Evolutionary conservation across 2,113 vertebrate species (phyloP).

Genomic region (Procavia capensis): DNA sequence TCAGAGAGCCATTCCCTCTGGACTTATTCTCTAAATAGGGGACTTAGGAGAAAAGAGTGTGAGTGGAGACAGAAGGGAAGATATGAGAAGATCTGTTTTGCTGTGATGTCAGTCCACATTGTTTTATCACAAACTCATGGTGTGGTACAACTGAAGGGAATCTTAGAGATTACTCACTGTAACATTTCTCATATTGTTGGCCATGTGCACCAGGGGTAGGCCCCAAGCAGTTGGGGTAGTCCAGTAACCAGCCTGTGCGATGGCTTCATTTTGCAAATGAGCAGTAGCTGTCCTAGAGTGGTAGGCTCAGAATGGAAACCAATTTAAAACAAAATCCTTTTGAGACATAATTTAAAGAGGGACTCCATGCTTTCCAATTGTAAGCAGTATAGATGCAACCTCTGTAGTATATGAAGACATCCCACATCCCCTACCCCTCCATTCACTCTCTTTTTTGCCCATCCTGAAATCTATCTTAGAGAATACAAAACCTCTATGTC

Average conservation of each 20-base stretch:
- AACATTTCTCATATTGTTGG: accelerated
- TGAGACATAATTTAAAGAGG: neutral
- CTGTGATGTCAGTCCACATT: neutral
- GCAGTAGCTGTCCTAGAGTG: neutral
- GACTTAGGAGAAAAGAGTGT: accelerated
- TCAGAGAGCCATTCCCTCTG: neutral
- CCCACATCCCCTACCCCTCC: accelerated
- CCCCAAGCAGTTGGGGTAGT: neutral
- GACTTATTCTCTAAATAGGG: neutral
- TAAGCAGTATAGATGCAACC: neutral
- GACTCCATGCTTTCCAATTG: too few relatives aligned
- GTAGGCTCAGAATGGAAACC: neutral
- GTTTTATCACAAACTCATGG: neutral
- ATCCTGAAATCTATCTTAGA: neutral
- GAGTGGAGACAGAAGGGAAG: neutral
- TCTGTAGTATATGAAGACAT: neutral
- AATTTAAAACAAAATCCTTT: neutral
- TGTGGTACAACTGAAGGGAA: neutral
- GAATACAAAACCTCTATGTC: neutral
- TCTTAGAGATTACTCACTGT: neutral
- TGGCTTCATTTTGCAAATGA: neutral
- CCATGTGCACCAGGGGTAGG: accelerated
- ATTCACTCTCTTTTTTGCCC: neutral
- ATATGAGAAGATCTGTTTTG: neutral
- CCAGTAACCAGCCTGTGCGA: accelerated